Evolutionary conservation across 35 echinoderm and acorn worm species (phyloP).

Genomic region (Lytechinus pictus): DNA sequence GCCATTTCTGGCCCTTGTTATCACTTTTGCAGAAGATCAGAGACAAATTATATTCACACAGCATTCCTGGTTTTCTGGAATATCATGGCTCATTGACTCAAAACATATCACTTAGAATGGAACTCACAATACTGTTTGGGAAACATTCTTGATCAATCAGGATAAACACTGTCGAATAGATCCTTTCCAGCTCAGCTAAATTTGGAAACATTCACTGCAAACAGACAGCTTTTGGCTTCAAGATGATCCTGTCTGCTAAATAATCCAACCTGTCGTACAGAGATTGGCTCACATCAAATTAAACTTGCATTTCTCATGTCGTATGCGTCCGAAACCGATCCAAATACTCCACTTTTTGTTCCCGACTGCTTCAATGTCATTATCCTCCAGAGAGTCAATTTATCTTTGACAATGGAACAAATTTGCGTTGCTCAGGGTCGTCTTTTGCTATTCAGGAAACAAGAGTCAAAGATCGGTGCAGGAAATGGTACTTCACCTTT

Average conservation of each 20-base stretch:
- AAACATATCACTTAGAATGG: background rate
- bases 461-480: background rate
- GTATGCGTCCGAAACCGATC: background rate
- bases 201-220: background rate
- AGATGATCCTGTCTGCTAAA: background rate
- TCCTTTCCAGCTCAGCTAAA: conserved; percentile 1
- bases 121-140: background rate
- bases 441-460: background rate
- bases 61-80: background rate
- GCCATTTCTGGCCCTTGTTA: background rate
- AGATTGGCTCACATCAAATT: background rate
- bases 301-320: background rate
- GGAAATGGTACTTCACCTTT: background rate
- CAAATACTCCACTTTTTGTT: background rate
- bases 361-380: background rate
- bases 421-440: background rate
- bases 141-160: background rate
- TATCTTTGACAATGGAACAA: background rate
- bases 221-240: background rate
- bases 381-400: background rate
- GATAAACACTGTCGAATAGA: background rate
- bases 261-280: background rate
- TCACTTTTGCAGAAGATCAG: background rate
- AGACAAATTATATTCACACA: too few relatives aligned
- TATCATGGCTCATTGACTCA: background rate